Percentiles rank a stretch among this genome's conserved stretches.
Evolutionary conservation across 2,797 vertebrate genomes (phyloP).

Genomic region (Emydoidea blandingii): DNA sequence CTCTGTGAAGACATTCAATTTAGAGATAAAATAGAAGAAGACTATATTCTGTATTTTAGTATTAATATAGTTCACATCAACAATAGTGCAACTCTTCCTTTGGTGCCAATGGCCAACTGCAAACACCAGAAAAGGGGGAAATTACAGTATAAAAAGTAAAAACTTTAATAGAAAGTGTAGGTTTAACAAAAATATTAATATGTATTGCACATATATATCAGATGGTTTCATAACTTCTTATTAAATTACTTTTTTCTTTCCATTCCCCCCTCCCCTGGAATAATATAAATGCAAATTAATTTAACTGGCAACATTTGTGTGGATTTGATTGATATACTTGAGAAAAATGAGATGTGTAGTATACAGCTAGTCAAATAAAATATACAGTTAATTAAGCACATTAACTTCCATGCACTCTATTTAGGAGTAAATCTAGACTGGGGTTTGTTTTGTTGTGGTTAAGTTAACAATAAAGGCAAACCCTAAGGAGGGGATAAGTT

Average conservation of each 20-base stretch:
- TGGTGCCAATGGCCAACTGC: constrained; percentile 51
- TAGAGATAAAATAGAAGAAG: constrained; percentile 69
- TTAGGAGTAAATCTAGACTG: neutral
- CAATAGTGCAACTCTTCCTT: constrained; percentile 58
- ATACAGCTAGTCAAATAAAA: neutral
- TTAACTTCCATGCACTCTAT: neutral
- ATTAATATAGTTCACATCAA: constrained; percentile 65
- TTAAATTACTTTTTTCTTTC: neutral
- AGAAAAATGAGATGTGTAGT: neutral
- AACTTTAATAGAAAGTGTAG: neutral
- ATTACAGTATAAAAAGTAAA: neutral
- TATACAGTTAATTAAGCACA: neutral
- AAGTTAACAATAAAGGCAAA: neutral
- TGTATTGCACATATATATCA: neutral
- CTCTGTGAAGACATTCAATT: constrained; percentile 69
- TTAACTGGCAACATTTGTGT: neutral
- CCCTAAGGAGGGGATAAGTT: neutral
- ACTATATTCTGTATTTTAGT: constrained; percentile 62
- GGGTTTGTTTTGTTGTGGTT: neutral
- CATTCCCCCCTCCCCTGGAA: neutral
- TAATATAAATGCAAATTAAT: neutral
- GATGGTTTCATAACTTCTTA: neutral
- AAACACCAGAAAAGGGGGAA: constrained; percentile 8
- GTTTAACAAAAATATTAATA: neutral
- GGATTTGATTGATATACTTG: neutral